Evolutionary conservation across 1,140 invertebrate genomes (phyloP).

Genomic region (Penaeus japonicus): DNA sequence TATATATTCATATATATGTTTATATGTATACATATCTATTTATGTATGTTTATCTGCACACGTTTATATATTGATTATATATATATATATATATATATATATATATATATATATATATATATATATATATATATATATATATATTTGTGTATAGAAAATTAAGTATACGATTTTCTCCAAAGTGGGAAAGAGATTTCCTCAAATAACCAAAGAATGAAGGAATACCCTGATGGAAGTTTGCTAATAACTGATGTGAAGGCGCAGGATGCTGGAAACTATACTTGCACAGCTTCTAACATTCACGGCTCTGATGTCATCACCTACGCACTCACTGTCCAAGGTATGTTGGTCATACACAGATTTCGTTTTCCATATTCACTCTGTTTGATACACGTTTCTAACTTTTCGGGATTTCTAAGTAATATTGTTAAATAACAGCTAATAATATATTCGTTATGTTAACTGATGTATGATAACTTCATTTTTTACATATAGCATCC

Average conservation of each 20-base stretch:
- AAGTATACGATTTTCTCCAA: slow-evolving; percentile 2
- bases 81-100: neutral
- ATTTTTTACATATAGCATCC: neutral
- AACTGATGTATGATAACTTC: neutral
- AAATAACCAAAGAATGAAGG: slow-evolving; percentile 54
- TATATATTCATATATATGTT: slow-evolving; percentile 19
- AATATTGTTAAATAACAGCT: too few species aligned
- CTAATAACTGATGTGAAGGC: slow-evolving; percentile 55
- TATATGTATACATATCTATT: neutral
- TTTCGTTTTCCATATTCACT: neutral
- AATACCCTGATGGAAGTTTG: slow-evolving; percentile 56
- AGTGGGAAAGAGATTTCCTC: slow-evolving; percentile 41
- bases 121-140: slow-evolving; percentile 7
- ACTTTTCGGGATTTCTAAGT: too few species aligned
- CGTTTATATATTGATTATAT: too few species aligned
- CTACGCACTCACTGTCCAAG: slow-evolving; percentile 59
- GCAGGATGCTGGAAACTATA: slow-evolving; percentile 61
- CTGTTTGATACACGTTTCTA: too few species aligned
- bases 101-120: neutral
- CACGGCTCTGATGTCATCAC: slow-evolving; percentile 59
- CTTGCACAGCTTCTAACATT: slow-evolving; percentile 60
- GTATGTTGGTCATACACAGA: slow-evolving; percentile 21
- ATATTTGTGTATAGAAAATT: neutral
- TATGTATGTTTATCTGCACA: too few species aligned
- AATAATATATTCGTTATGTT: neutral